Conservation (phyloP, 2,113 vertebrate genomes). For the Pyrgilauda ruficollis region DNA sequence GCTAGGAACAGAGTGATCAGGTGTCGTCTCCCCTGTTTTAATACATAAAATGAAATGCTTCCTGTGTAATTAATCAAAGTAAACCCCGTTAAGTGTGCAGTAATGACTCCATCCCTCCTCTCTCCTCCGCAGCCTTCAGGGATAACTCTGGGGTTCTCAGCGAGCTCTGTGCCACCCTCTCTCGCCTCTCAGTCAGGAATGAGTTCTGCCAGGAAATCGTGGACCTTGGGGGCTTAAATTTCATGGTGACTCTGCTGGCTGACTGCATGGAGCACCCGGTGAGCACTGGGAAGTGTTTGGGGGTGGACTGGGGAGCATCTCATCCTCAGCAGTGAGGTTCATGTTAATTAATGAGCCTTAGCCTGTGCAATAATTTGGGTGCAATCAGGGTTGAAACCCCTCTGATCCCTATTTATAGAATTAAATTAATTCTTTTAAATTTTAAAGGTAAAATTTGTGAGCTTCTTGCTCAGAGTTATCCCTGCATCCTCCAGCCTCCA, state of each 20-base stretch:
- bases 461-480: background rate
- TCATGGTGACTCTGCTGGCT: slow-evolving; percentile 85
- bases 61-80: background rate
- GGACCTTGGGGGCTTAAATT: slow-evolving; percentile 86
- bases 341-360: fast-evolving
- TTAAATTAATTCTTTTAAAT: no score
- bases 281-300: background rate
- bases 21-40: background rate
- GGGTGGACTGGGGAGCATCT: fast-evolving
- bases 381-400: background rate
- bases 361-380: background rate
- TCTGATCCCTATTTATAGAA: background rate
- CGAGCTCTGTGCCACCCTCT: slow-evolving; percentile 88
- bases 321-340: background rate
- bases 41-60: fast-evolving
- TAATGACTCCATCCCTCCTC: background rate
- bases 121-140: slow-evolving; percentile 74
- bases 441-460: background rate
- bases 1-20: background rate
- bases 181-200: slow-evolving; percentile 88
- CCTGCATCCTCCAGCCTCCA: no score
- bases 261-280: slow-evolving; percentile 81
- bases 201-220: slow-evolving; percentile 97
- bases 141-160: slow-evolving; percentile 79
- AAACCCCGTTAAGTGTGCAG: background rate